Evolutionary conservation across 2,113 vertebrate genomes (phyloP).

Genomic region (Nansenia antarctica): DNA sequence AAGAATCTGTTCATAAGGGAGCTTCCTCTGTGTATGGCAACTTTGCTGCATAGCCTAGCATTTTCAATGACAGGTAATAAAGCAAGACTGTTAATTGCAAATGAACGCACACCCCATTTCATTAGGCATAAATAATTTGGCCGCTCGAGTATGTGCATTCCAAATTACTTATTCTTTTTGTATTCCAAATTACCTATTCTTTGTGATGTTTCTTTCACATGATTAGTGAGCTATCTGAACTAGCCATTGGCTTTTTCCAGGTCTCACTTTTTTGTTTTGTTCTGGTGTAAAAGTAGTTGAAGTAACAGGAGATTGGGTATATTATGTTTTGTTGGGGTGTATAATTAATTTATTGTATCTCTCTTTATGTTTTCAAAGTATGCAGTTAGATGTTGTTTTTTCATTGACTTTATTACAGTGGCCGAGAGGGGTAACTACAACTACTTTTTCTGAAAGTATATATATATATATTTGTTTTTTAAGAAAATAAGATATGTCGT

Average conservation of each 20-base stretch:
- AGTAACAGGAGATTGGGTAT: background rate
- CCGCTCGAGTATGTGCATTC: constrained; percentile 76
- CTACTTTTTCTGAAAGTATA: too few relatives aligned
- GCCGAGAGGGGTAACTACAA: too few relatives aligned
- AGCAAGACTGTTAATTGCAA: constrained; percentile 73
- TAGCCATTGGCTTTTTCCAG: constrained; percentile 75
- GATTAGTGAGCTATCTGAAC: constrained; percentile 69
- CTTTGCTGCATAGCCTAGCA: constrained; percentile 48
- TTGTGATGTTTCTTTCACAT: constrained; percentile 81
- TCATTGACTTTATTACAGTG: too few relatives aligned
- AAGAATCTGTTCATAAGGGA: constrained; percentile 68
- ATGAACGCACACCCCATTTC: constrained; percentile 71
- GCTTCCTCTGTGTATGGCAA: constrained; percentile 56
- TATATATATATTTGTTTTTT: too few relatives aligned
- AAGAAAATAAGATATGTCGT: too few relatives aligned
- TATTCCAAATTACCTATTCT: constrained; percentile 76
- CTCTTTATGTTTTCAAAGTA: too few relatives aligned
- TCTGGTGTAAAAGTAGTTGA: constrained; percentile 26
- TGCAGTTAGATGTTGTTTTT: too few relatives aligned
- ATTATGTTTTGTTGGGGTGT: too few relatives aligned
- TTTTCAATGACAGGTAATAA: constrained; percentile 75
- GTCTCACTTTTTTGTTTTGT: constrained; percentile 51
- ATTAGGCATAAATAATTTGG: constrained; percentile 84
- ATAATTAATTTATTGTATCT: too few relatives aligned
- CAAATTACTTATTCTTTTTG: constrained; percentile 69